Base-by-base conservation (phyloP, 2,797 vertebrate genomes). In the Enteromius fasciolatus region DNA sequence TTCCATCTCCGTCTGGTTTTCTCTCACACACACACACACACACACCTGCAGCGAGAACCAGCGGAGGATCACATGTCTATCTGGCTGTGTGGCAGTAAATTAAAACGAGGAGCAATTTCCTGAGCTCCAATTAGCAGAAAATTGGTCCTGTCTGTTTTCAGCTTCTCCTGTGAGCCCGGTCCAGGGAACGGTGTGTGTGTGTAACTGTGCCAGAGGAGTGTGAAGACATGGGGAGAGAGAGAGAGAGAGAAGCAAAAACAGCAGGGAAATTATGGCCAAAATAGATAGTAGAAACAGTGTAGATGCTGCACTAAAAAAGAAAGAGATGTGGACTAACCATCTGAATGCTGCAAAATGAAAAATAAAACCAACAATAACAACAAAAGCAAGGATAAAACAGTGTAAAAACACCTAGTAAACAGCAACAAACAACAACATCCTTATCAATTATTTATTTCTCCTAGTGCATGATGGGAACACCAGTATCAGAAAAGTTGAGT, bases 21-120 rank as follows among this genome's bases (percentile, higher is more conserved):
- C 33, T 66, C 7, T 80, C 67, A 83, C 89, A 46, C 88, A 86
- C 86, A 88, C 67, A 83, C 89, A 46, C 88, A 86, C 86, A 88
- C 88, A 88, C 92, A 94, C 92, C 90, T 93, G 90, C 86, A 76
- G 86, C 76, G 52, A 73, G 83, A 69, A 86, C 86, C 82, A 20
- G 83, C 69, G 11, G 87, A 77, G 80, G 90, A 93, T 94, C 93
- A 89, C 92, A 91, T 92, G 90, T 92, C 92, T 91, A 89, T 90
- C 89, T 92, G 91, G 92, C 92, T 93, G 94, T 94, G 93, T 89
- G 85, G 89, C 87, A 92, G 90, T 93, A 95, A 95, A 95, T 95
- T 95, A 94, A 93, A 95, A 94, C 86, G 90, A 94, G 91, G 90
- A 94, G 91, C 93, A 94, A 94, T 96, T 96, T 96, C 94, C 94